A percentile compares a stretch with the other conserved stretches of the same genome.
phyloP scores from a whole-genome alignment of 1,140 invertebrate species.

The Atta texana region DNA sequence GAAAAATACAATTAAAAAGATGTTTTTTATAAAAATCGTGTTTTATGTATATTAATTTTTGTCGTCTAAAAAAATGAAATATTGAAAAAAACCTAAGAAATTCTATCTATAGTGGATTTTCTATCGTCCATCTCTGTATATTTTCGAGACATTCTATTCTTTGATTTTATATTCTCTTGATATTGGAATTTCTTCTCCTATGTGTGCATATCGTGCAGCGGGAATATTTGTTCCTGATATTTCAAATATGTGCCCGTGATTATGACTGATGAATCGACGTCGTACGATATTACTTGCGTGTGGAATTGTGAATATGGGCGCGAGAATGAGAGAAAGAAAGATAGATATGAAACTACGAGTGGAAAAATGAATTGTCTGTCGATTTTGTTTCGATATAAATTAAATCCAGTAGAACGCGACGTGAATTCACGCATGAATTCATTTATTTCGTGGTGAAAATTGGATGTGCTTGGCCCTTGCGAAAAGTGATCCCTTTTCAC shows the following conservation, averaged over 20 bases:
- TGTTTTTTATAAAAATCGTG: too few relatives aligned
- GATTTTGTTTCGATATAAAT: slow-evolving; percentile 38
- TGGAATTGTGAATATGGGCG: neutral
- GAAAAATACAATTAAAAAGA: too few relatives aligned
- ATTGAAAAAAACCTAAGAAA: too few relatives aligned
- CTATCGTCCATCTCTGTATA: neutral
- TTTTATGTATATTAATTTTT: too few relatives aligned
- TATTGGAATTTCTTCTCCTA: neutral
- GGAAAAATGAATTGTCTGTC: slow-evolving; percentile 48
- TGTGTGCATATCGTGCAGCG: too few relatives aligned
- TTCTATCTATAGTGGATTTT: too few relatives aligned
- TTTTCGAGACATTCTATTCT: neutral
- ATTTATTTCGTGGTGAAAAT: slow-evolving; percentile 39
- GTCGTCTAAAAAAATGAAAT: too few relatives aligned
- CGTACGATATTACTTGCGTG: slow-evolving; percentile 28
- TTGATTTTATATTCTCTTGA: neutral
- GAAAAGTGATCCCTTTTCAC: slow-evolving; percentile 9
- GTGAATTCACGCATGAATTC: slow-evolving; percentile 50
- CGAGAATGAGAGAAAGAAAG: slow-evolving; percentile 16
- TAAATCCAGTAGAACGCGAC: slow-evolving; percentile 52
- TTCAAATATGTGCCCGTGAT: slow-evolving; percentile 26
- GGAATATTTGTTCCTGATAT: slow-evolving; percentile 29
- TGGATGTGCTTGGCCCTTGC: neutral
- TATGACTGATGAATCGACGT: slow-evolving; percentile 32
- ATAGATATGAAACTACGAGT: slow-evolving; percentile 38